Percentiles rank a stretch among this genome's conserved stretches.
Evolutionary conservation across 1,140 invertebrate species (phyloP).

Genomic region (Drosophila bocqueti): DNA sequence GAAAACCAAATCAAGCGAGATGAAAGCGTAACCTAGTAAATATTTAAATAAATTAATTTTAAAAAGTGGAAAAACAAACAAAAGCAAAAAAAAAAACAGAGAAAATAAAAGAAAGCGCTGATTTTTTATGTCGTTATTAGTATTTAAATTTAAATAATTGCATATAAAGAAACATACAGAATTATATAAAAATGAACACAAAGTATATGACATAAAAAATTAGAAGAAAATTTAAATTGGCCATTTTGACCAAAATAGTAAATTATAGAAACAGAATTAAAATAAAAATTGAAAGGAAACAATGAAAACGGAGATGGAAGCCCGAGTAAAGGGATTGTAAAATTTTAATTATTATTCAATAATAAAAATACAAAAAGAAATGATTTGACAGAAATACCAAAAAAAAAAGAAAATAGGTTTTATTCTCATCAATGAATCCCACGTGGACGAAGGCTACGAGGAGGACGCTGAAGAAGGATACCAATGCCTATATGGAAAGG

Average conservation of each 20-base stretch:
- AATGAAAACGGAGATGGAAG: constrained; percentile 50
- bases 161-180: constrained; percentile 66
- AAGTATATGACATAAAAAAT: constrained; percentile 62
- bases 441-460: neutral
- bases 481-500: constrained; percentile 19
- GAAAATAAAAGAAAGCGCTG: constrained; percentile 72
- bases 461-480: neutral
- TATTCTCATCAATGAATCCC: constrained; percentile 9
- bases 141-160: constrained; percentile 84
- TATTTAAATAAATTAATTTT: constrained; percentile 82
- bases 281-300: constrained; percentile 61
- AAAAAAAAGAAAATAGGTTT: constrained; percentile 26
- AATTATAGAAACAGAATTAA: constrained; percentile 70
- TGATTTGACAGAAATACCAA: constrained; percentile 73
- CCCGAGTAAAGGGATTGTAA: constrained; percentile 76
- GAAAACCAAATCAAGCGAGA: constrained; percentile 63
- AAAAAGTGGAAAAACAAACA: constrained; percentile 51
- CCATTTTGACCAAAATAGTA: constrained; percentile 82
- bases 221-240: constrained; percentile 81
- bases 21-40: constrained; percentile 79
- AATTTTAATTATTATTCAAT: constrained; percentile 85
- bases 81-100: constrained; percentile 55
- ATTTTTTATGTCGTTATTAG: constrained; percentile 84
- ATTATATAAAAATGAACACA: constrained; percentile 54
- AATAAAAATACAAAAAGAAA: constrained; percentile 79